Evolutionary conservation across 2,797 vertebrate species (phyloP).

Genomic region (Rhabdomys pumilio): DNA sequence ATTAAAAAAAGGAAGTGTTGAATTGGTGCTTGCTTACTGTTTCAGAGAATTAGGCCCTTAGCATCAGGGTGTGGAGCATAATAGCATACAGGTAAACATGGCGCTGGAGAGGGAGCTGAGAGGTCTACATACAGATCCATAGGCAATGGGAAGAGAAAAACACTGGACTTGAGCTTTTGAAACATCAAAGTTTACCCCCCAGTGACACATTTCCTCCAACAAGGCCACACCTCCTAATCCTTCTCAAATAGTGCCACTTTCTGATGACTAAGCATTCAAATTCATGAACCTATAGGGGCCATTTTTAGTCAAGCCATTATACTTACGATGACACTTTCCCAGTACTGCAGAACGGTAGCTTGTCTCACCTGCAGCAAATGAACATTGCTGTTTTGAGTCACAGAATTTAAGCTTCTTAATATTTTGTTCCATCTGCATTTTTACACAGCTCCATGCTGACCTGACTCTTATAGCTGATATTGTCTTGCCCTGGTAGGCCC

Average conservation of each 20-base stretch:
- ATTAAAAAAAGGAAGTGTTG: not conserved
- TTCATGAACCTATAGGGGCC: not conserved
- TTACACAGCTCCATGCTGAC: not conserved
- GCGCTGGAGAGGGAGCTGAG: not conserved
- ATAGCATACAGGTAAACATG: not conserved
- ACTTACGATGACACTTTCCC: not conserved
- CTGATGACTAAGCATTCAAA: not conserved
- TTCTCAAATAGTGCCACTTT: not conserved
- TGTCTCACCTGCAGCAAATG: not conserved
- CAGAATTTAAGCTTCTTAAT: not conserved
- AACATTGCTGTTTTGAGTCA: not conserved
- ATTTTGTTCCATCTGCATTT: slow-evolving; percentile 39
- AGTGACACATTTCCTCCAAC: not conserved
- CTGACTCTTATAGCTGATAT: not conserved
- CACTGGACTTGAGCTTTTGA: not conserved
- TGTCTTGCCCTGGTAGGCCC: not conserved
- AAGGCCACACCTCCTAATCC: not conserved
- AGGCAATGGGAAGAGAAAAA: not conserved
- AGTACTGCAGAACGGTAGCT: not conserved
- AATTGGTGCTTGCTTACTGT: too few relatives aligned
- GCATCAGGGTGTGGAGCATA: not conserved
- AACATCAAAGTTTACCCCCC: not conserved
- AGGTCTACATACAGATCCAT: not conserved
- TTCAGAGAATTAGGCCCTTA: too few relatives aligned
- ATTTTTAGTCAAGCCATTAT: not conserved